phyloP scores from a whole-genome alignment of 2,888 invertebrate species.

The Clivina fossor region DNA sequence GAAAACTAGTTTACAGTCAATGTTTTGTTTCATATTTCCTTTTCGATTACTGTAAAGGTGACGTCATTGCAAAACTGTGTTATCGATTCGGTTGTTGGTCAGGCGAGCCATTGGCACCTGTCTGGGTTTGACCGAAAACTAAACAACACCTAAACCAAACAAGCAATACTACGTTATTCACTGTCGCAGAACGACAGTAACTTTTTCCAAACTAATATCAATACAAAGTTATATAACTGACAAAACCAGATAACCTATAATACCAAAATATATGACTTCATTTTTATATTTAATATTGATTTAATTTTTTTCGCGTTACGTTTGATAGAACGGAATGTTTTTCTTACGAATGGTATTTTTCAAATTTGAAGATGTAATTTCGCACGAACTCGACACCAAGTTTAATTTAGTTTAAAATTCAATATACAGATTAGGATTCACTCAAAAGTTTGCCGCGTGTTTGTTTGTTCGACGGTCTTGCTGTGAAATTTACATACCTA shows the following conservation, averaged over 20 bases:
- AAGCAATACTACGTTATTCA: no score
- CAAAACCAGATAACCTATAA: no score
- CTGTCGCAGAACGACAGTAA: no score
- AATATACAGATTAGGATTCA: conserved; percentile 33
- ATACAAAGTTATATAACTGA: no score
- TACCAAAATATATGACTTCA: no score
- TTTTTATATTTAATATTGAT: no score
- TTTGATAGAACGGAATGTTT: no score
- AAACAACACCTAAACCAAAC: conserved; percentile 4
- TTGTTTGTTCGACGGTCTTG: conserved; percentile 26
- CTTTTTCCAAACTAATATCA: no score
- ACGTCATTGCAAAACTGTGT: conserved; percentile 30
- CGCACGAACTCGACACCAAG: conserved; percentile 16
- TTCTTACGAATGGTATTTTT: background rate
- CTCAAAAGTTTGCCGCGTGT: conserved; percentile 27
- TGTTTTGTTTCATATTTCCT: no score
- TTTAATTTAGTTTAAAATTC: conserved; percentile 33
- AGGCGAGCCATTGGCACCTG: conserved; percentile 28
- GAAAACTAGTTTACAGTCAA: no score
- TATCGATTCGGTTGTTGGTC: conserved; percentile 26
- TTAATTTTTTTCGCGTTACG: no score
- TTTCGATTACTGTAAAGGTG: conserved; percentile 14
- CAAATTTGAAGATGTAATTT: conserved; percentile 19
- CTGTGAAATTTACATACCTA: conserved; percentile 26
- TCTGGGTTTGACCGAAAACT: conserved; percentile 19